Evolutionary conservation across 1,140 invertebrate genomes (phyloP).

Genomic region (Aphidius ervi): DNA sequence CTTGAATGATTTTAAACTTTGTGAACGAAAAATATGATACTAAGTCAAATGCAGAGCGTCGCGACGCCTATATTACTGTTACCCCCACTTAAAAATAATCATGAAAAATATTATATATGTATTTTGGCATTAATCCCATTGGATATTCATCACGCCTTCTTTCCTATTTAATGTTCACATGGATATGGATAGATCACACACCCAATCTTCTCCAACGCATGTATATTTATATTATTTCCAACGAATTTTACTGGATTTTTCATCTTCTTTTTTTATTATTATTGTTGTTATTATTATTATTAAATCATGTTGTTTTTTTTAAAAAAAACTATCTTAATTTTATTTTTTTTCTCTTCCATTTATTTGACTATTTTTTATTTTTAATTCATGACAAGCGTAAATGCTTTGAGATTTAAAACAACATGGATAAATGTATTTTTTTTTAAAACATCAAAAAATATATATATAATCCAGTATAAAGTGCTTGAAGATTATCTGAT

Average conservation of each 20-base stretch:
- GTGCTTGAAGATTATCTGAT: no score
- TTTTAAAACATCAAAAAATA: no score
- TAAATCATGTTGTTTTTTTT: no score
- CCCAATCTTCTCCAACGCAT: conserved; percentile 1
- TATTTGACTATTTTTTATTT: no score
- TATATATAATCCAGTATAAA: no score
- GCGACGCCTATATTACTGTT: conserved; percentile 48
- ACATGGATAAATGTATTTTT: no score
- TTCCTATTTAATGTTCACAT: conserved; percentile 10
- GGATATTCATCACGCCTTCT: conserved; percentile 47
- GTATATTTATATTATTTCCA: not conserved
- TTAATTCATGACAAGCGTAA: no score
- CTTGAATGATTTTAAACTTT: conserved; percentile 36
- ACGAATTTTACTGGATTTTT: not conserved
- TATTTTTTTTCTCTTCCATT: no score
- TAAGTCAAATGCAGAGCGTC: conserved; percentile 45
- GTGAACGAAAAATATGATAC: conserved; percentile 36
- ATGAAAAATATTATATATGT: conserved; percentile 27
- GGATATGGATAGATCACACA: not conserved
- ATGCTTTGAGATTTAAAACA: no score
- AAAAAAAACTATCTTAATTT: no score
- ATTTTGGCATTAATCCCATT: conserved; percentile 44
- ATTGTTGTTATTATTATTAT: not conserved
- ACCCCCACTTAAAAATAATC: conserved; percentile 40
- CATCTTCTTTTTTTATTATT: not conserved